Evolutionary conservation across 2,888 invertebrate genomes (phyloP), one percentile per base, ranked within the genome.

Genomic region (Chromoteleia sp.): DNA sequence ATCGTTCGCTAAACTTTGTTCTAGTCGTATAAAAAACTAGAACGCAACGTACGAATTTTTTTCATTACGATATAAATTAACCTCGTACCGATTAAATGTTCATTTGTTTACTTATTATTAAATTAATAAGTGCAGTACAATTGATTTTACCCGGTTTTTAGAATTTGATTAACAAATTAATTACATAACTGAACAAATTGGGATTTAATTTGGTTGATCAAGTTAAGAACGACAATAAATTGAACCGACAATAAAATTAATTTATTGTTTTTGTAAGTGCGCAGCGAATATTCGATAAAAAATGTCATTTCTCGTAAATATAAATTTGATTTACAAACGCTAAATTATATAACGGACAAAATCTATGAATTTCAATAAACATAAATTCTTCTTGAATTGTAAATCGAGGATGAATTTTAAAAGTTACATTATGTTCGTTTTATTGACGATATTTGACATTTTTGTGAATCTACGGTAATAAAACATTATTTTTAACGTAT

Each of bases 351-450:
- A 48, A 48, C 48, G 48, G 21, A 12, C 12, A 21, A 19, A 21
- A 21, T 19, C 21, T 48, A 48, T 48, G 48, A 21, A 48, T 48
- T 12, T 21, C 2, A 52, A 52, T 52, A 30, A 15, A 52, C 29
- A 17, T 29, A 29, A 50, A 14, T 14, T 25, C 25, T 29, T 29
- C 1, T 50, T 50, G 50, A 50, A 50, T 50, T 50, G 25, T 54
- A 54, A 54, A 54, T 54, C 54, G 33, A 54, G 50, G 14, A 29
- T 50, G 50, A n/a, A 33, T 33, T 19, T 54, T 10, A 15, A 33
- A 33, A 30, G 33, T 33, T 33, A 33, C 21, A n/a, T 50, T 33
- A 10, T 33, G 7, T 6, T 45, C 8, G 21, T 5, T 19, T 2
- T 6, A n/a, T 45, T 45, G 33, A 33, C 33, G 5, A 8, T 8